phyloP scores from a whole-genome alignment of 2,888 invertebrate species.

The Hirtodrosophila trivittata region DNA sequence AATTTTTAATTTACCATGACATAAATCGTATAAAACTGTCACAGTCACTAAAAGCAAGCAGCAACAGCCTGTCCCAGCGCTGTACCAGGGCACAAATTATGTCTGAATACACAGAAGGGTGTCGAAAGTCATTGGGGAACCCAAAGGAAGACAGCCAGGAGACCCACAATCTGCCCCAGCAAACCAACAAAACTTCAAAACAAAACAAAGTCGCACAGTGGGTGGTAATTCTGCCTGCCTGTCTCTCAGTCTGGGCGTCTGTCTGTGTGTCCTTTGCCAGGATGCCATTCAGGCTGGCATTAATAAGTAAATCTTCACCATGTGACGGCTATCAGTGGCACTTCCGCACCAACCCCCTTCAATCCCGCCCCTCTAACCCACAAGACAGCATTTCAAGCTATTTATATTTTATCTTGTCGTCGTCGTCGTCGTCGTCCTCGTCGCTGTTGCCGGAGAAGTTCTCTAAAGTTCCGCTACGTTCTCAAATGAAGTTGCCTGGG shows the following conservation, averaged over 20 bases:
- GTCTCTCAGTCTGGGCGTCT: constrained; percentile 7
- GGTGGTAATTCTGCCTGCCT: constrained; percentile 27
- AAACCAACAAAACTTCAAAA: constrained; percentile 55
- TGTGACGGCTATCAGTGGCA: constrained; percentile 78
- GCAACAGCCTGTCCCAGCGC: constrained; percentile 63
- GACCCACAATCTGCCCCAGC: constrained; percentile 13
- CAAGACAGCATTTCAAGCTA: constrained; percentile 58
- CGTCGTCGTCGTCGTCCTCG: constrained; percentile 47
- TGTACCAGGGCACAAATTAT: constrained; percentile 63
- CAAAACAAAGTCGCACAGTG: constrained; percentile 59
- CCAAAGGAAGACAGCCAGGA: constrained; percentile 16
- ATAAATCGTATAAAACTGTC: constrained; percentile 80
- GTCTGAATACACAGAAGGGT: constrained; percentile 68
- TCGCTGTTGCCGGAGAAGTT: constrained; percentile 49
- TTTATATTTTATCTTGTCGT: constrained; percentile 77
- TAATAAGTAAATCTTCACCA: constrained; percentile 77
- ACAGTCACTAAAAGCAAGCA: constrained; percentile 76
- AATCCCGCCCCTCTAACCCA: constrained; percentile 8
- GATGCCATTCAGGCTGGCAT: constrained; percentile 70
- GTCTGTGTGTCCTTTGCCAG: constrained; percentile 42
- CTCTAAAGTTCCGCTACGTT: constrained; percentile 65
- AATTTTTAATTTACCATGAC: constrained; percentile 78
- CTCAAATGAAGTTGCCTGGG: constrained; percentile 54
- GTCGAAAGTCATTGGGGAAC: constrained; percentile 69
- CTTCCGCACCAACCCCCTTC: constrained; percentile 51